Evolutionary conservation across 2,888 invertebrate genomes (phyloP).

Genomic region (Argyresthia goedartella): DNA sequence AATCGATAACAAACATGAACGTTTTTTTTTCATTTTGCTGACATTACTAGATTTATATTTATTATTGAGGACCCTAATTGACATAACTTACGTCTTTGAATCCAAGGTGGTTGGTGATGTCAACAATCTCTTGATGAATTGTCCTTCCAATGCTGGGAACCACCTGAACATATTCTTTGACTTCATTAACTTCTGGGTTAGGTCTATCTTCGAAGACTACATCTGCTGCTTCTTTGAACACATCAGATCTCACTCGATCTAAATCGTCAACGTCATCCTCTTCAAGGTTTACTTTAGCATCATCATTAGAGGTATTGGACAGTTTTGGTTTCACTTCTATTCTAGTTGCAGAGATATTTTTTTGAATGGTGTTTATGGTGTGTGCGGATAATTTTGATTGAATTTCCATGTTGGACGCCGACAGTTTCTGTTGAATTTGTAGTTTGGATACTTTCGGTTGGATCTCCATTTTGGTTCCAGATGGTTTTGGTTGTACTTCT

Average conservation of each 20-base stretch:
- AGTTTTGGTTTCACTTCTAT: not conserved
- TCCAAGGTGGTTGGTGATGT: not conserved
- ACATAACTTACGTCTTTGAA: too few species aligned
- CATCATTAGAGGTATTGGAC: not conserved
- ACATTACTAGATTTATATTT: too few species aligned
- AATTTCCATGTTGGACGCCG: too few species aligned
- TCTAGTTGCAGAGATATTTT: not conserved
- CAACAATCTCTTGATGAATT: not conserved
- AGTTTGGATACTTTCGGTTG: too few species aligned
- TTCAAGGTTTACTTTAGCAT: not conserved
- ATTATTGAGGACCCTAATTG: too few species aligned
- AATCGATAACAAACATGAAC: not conserved
- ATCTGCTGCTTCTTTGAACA: not conserved
- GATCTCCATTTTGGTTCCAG: too few species aligned
- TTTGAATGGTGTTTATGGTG: conserved; percentile 4
- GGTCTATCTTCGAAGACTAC: not conserved
- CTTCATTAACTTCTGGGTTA: not conserved
- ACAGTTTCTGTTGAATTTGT: too few species aligned
- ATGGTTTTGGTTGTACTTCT: too few species aligned
- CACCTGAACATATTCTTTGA: not conserved
- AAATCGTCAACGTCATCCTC: not conserved
- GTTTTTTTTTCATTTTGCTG: too few species aligned
- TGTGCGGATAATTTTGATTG: not conserved
- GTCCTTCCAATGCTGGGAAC: not conserved
- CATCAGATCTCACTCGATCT: conserved; percentile 1